Percentiles rank a stretch among this genome's conserved stretches.
Conservation (phyloP, 2,888 invertebrate species). For the Operophtera brumata region DNA sequence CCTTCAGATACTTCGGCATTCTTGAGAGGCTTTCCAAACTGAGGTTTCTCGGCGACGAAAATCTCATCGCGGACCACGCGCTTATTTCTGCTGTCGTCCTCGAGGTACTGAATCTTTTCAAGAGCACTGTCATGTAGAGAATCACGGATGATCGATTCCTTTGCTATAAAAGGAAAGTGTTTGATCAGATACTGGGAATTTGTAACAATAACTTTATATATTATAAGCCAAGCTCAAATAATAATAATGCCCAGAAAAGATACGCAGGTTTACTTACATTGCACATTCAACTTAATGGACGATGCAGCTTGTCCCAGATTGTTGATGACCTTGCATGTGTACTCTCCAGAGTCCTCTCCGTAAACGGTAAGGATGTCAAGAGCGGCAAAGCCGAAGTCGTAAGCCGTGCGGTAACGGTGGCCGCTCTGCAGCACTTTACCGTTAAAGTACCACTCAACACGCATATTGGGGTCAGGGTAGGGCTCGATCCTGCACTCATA, state of each 20-base stretch:
- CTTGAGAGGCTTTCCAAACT: conserved; percentile 93
- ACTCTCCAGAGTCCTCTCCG: conserved; percentile 96
- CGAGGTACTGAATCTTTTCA: conserved; percentile 95
- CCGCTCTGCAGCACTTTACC: conserved; percentile 93
- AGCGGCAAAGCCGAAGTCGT: conserved; percentile 98
- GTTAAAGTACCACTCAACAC: conserved; percentile 97
- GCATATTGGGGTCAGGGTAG: conserved; percentile 92
- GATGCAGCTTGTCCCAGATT: conserved; percentile 91
- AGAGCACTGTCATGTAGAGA: conserved; percentile 96
- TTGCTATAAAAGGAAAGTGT: conserved; percentile 77
- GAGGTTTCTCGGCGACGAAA: conserved; percentile 90
- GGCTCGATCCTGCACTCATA: conserved; percentile 96
- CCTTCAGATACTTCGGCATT: conserved; percentile 94
- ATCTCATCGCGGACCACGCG: conserved; percentile 87
- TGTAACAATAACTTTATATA: not conserved
- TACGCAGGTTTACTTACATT: conserved; percentile 81
- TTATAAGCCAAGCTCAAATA: too few species aligned
- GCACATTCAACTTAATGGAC: conserved; percentile 89
- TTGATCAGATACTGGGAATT: not conserved
- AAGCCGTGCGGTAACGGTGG: conserved; percentile 95
- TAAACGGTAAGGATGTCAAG: conserved; percentile 96
- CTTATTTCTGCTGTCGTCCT: conserved; percentile 89
- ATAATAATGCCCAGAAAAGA: not conserved
- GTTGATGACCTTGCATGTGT: conserved; percentile 93
- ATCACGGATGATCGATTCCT: conserved; percentile 91